Evolutionary conservation across 2,113 vertebrate genomes (phyloP).

Genomic region (Anhinga rufa): DNA sequence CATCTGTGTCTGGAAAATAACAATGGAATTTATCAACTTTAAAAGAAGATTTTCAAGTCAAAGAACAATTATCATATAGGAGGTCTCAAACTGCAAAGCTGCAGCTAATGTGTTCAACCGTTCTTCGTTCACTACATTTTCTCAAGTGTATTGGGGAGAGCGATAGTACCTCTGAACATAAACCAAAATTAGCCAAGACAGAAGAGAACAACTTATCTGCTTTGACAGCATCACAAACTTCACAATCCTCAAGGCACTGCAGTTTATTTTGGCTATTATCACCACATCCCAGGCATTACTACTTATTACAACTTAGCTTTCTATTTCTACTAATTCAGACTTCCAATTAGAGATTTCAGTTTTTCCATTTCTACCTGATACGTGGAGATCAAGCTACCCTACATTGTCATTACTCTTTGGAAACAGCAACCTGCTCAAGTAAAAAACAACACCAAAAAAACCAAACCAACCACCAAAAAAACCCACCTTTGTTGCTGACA

Average conservation of each 20-base stretch:
- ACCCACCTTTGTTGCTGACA: neutral
- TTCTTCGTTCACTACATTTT: neutral
- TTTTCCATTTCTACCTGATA: neutral
- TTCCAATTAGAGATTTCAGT: neutral
- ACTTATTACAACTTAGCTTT: neutral
- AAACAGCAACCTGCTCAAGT: neutral
- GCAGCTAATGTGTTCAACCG: neutral
- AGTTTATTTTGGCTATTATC: neutral
- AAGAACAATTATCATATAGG: neutral
- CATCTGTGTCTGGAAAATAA: neutral
- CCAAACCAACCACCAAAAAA: neutral
- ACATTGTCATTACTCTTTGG: neutral
- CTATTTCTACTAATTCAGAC: neutral
- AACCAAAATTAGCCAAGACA: neutral
- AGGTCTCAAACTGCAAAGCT: neutral
- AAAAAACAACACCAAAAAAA: neutral
- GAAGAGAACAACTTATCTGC: neutral
- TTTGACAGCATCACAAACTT: neutral
- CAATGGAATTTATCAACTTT: neutral
- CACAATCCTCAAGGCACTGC: neutral
- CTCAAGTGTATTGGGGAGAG: neutral
- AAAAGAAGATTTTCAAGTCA: neutral
- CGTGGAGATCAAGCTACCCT: neutral
- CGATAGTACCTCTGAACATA: neutral
- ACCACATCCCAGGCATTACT: neutral